These are phyloP conservation scores for Drosophila antonietae DNA, from an alignment of 2,888 invertebrate species.

Conservation along the genomic window DNA sequence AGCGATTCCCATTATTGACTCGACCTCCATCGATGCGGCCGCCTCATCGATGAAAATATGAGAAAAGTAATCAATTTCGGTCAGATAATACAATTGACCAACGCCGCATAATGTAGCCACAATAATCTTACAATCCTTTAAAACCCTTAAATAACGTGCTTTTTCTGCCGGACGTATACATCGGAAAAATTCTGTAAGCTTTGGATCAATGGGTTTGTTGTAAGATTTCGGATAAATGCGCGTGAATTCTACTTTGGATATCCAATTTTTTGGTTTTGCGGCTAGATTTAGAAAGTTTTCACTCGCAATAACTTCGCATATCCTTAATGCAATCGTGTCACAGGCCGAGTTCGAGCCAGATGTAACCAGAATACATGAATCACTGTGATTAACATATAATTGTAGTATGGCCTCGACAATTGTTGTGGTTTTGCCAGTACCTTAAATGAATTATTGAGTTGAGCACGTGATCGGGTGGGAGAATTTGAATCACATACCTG, in stretches of 20 bases:
- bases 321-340: conserved; percentile 87
- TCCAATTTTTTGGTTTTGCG: background rate
- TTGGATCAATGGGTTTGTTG: background rate
- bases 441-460: conserved; percentile 58
- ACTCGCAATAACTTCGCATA: conserved; percentile 71
- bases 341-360: conserved; percentile 84
- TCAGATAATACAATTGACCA: background rate
- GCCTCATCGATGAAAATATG: conserved; percentile 92
- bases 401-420: conserved; percentile 90
- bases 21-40: conserved; percentile 90
- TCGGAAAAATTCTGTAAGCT: background rate
- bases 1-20: conserved; percentile 87
- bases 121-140: conserved; percentile 85
- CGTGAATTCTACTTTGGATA: background rate
- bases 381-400: conserved; percentile 79
- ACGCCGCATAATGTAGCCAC: conserved; percentile 87
- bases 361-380: conserved; percentile 86
- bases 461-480: background rate
- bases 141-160: conserved; percentile 46
- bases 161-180: background rate
- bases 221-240: background rate
- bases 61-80: conserved; percentile 47
- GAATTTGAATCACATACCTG: conserved; percentile 86
- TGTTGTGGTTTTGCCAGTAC: conserved; percentile 90
- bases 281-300: background rate